Evolutionary conservation across 2,888 invertebrate genomes (phyloP), one percentile per base, ranked within the genome.

Genomic region (Apantesis nais): DNA sequence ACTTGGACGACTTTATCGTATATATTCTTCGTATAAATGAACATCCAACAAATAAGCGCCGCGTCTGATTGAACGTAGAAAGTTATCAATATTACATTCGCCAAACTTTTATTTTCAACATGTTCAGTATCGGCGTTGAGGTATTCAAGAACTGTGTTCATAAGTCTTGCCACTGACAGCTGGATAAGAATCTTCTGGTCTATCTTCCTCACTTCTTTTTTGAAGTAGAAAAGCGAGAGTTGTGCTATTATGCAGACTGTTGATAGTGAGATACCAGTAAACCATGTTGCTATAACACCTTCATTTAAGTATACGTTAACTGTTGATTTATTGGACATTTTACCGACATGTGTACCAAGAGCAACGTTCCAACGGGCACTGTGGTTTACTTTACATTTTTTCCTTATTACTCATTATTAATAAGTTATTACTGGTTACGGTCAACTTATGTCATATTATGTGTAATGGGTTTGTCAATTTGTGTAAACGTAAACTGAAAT

Each of bases 101-200:
- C 61, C 0, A 67, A 7, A 0, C 8, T 29, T 25, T 55, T 67
- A 22, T 64, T 73, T n/a, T 19, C 62, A 11, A 69, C 41, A 41
- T 67, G 62, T 48, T 34, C 11, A 2, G 55, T 64, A 62, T 73
- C 69, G 5, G 69, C 67, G 9, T 25, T 71, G 19, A 72, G 66
- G 48, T 67, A 72, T 34, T 76, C 76, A 1, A 68, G 11, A 3
- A 67, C 37, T 19, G 71, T 72, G 31, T 76, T 69, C 31, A 63
- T 25, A 2, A 76, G 66, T 63, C 74, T 73, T 52, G 77, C 74
- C 12, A 75, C 16, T 1, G 77, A 68, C 14, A 77, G 39, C 25
- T 73, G 73, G 22, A 67, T 75, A 12, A 77, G 55, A 22, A 73
- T 74, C 31, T 73, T 74, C 68, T 77, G 74, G 19, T 73, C 73